Base-by-base conservation (phyloP, 2,113 vertebrate genomes). In the Rhinoderma darwinii region DNA sequence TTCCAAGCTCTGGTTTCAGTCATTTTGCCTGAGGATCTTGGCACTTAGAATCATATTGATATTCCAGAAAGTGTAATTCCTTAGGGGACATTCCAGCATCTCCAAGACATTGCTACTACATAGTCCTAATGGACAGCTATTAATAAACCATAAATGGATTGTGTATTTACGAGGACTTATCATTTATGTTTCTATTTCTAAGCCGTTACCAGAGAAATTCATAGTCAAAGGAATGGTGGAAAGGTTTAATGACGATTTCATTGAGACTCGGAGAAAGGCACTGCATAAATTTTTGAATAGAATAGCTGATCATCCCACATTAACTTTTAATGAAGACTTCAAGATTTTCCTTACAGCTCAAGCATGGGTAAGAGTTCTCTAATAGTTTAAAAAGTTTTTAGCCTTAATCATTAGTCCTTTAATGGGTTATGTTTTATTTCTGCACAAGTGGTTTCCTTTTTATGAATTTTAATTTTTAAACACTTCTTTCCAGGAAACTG, bases 161-260 rank as follows among this genome's bases (percentile, higher is more conserved):
- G 25, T 61, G 32, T 18, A 7, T 10, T 35, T 30, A 12, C 35
- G 1, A 1, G 17, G 32, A 9, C 17, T 70, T 18, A 9, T 32
- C 3, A 32, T 3, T 75, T 50, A 66, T 22, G 88, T 84, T 85
- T 47, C 0, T 86, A 89, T 88, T 88, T 90, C 84, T 61, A 86
- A 99, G 98, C 98, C 98, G 0, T 93, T 99, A 85, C 98, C 98
- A 3, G 97, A 99, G 91, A 99, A 99, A 92, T 99, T 99, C 91
- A 96, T 99, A 89, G 95, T 99, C 92, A 98, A 95, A 88, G 96
- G 98, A 86, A 97, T 99, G 96, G 95, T 99, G 91, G 98, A 99
- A 54, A 94, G 98, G 88, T 99, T 99, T 90, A 98, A 93, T 17
- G 93, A 97, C 1, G 96, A 97, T 91, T 99, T 99, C 92, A 97